These are phyloP conservation scores for Trichopria drosophilae DNA, from an alignment of 2,888 invertebrate species.

Conservation along the genomic window DNA sequence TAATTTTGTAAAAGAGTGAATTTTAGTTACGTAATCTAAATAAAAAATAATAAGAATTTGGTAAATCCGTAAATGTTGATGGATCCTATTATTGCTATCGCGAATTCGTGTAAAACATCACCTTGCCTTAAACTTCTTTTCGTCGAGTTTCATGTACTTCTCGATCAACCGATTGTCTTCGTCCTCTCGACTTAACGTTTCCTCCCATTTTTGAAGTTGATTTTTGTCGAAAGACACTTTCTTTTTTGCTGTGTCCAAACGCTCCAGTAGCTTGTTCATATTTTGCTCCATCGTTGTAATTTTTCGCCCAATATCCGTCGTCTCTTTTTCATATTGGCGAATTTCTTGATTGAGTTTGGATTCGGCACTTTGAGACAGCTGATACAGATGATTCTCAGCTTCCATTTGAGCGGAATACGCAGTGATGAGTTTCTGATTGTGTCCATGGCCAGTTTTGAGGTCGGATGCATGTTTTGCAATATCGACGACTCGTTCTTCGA, in stretches of 20 bases:
- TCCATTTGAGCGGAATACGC: slow-evolving; percentile 72
- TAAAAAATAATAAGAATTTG: slow-evolving; percentile 1
- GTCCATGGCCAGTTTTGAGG: slow-evolving; percentile 61
- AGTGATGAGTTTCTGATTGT: slow-evolving; percentile 69
- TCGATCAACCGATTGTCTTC: slow-evolving; percentile 73
- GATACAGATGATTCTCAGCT: slow-evolving; percentile 68
- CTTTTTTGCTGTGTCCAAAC: slow-evolving; percentile 67
- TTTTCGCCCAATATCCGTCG: slow-evolving; percentile 58
- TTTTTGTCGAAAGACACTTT: slow-evolving; percentile 72
- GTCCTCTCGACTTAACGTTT: slow-evolving; percentile 69
- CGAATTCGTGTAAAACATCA: too few species aligned
- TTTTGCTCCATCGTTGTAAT: slow-evolving; percentile 55
- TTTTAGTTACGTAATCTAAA: not conserved
- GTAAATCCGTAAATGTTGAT: too few species aligned
- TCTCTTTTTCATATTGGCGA: slow-evolving; percentile 60
- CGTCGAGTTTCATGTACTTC: slow-evolving; percentile 72
- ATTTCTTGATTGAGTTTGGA: slow-evolving; percentile 60
- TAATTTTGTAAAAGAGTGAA: too few species aligned
- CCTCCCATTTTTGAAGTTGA: slow-evolving; percentile 72
- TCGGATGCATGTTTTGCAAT: slow-evolving; percentile 61
- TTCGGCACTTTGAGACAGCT: slow-evolving; percentile 59
- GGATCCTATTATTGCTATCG: not conserved
- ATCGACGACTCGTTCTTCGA: slow-evolving; percentile 57
- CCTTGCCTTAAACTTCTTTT: slow-evolving; percentile 65
- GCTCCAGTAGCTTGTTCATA: slow-evolving; percentile 63